Conservation (phyloP, 2,888 invertebrate species). For the Lysandra bellargus region DNA sequence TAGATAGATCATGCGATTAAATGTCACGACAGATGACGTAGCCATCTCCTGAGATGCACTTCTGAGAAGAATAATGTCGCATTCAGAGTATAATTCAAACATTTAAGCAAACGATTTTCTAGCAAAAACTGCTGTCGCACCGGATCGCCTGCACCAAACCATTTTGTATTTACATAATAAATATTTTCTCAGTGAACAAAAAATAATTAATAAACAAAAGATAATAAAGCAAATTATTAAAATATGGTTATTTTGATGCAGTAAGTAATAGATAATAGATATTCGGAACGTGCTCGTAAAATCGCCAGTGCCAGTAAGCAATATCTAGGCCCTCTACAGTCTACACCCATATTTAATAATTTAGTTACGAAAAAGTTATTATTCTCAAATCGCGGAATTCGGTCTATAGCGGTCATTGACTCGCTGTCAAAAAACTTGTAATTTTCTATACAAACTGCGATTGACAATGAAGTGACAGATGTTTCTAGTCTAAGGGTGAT, state of each 20-base stretch:
- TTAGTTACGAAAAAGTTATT: no score
- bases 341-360: no score
- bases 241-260: background rate
- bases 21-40: conserved; percentile 31
- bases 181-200: background rate
- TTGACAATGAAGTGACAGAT: no score
- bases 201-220: background rate
- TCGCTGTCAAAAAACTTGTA: no score
- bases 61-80: conserved; percentile 21
- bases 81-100: background rate
- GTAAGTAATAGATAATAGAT: no score
- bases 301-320: no score
- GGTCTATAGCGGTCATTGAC: no score
- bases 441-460: no score
- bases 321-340: no score
- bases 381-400: no score
- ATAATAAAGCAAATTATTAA: background rate
- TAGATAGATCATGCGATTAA: conserved; percentile 33
- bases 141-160: background rate
- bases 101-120: background rate
- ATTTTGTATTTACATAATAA: background rate
- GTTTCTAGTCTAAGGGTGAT: no score
- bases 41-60: conserved; percentile 9
- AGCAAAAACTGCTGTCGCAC: background rate
- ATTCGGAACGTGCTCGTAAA: no score